Evolutionary conservation across 1,140 invertebrate species (phyloP).

Genomic region (Melanaphis sacchari): DNA sequence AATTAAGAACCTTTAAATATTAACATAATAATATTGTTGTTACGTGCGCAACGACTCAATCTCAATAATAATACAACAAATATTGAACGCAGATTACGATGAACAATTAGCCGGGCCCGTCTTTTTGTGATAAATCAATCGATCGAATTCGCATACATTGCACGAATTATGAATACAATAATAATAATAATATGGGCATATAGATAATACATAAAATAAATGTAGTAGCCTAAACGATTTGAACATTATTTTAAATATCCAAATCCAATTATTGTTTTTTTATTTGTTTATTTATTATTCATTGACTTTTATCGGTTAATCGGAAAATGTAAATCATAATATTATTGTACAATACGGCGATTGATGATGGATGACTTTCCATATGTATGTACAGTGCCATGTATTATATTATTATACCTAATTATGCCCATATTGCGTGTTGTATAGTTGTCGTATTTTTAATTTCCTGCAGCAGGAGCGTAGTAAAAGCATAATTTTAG

Average conservation of each 20-base stretch:
- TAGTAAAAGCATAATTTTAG: constrained; percentile 10
- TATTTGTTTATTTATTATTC: background rate
- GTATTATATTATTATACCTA: background rate
- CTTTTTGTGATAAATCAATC: background rate
- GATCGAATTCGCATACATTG: background rate
- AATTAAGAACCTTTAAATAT: background rate
- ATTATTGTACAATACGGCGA: background rate
- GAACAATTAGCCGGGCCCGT: background rate
- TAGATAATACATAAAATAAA: background rate
- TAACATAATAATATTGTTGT: background rate
- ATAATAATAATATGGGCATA: background rate
- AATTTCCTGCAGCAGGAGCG: background rate
- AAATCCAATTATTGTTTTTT: background rate
- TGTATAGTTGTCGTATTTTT: background rate
- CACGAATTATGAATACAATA: background rate
- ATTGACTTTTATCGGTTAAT: background rate
- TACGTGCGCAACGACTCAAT: background rate
- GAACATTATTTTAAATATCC: background rate
- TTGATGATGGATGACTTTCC: background rate
- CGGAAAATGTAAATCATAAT: background rate
- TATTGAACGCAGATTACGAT: background rate
- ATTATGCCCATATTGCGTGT: background rate
- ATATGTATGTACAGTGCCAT: background rate
- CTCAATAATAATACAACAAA: background rate
- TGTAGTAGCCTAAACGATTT: background rate